A percentile compares a stretch with the other conserved stretches of the same genome.
phyloP scores from a whole-genome alignment of 53 echinoderm and acorn worm genomes.

The Mesocentrotus franciscanus region DNA sequence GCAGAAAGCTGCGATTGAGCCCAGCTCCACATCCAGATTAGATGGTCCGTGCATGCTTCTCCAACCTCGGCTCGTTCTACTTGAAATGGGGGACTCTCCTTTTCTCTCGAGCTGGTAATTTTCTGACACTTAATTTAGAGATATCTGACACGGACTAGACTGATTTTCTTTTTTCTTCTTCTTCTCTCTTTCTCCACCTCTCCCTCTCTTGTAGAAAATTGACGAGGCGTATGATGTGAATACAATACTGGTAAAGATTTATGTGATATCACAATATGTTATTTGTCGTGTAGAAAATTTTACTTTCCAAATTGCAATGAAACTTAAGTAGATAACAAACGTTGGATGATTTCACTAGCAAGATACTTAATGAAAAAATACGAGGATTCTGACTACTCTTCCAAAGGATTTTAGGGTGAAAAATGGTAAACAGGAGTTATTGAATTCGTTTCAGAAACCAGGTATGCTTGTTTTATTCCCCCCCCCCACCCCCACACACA shows the following conservation, averaged over 20 bases:
- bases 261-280: not conserved
- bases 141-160: not conserved
- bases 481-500: no score
- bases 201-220: not conserved
- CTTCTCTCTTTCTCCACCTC: not conserved
- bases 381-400: not conserved
- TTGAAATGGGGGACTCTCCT: not conserved
- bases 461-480: no score
- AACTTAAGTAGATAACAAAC: no score
- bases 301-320: not conserved
- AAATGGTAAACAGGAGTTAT: no score
- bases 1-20: constrained; percentile 40
- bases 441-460: no score
- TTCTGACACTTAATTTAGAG: constrained; percentile 49
- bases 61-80: not conserved
- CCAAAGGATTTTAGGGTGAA: no score
- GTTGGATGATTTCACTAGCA: not conserved
- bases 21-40: constrained; percentile 34
- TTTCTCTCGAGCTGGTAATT: constrained; percentile 24
- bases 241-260: not conserved
- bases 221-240: not conserved
- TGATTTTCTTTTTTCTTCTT: not conserved
- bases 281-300: not conserved
- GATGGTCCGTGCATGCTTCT: constrained; percentile 6
- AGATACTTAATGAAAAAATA: no score